Base-by-base conservation (phyloP, 92 coral and sea anemone genomes). In the Palythoa heliodiscus region DNA sequence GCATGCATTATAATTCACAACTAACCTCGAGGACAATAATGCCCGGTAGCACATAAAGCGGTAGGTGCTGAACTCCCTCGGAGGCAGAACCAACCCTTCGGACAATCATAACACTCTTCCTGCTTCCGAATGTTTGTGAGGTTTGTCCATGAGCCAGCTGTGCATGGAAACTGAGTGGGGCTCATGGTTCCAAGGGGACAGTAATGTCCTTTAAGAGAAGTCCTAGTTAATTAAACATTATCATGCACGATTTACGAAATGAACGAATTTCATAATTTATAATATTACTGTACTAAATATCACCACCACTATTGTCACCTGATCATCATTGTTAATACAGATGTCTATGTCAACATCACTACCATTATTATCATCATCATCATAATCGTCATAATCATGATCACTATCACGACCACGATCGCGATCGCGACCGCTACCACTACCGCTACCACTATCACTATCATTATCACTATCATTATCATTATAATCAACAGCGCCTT, bases 141-240 rank as follows among this genome's bases (percentile, higher is more conserved):
- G 87, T 97, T 97, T 11, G 95, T 91, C 99, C 99, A 97, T 7
- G 99, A 89, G 24, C 99, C 99, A 7, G 96, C 98, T 15, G 91
- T 88, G 35, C 99, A 97, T 17, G 99, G 97, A 38, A 25, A 93
- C 87, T 97, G 98, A 11, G 98, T 97, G 16, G 99, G 98, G 83
- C 95, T 94, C 85, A 92, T 88, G 20, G 99, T 97, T 15, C 96
- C 98, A 63, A 90, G 90, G 9, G 99, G 99, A 61, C 99, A 97
- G 83, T 87, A 97, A 83, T 94, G 98, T 14, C 99, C 99, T 39
- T 58, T 40, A 10, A 88, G 15, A 16, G 4, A 50, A 16, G 60
- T 11, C 15, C 7, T 76, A 37, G 70, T 48, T 76, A 52, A 53
- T 19, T 71, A 25, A 29, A 52, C 68, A 19, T 57, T n/a, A 39